A percentile compares a stretch with the other conserved stretches of the same genome.
Conservation (phyloP, 2,113 vertebrate species). For the Casuarius casuarius region DNA sequence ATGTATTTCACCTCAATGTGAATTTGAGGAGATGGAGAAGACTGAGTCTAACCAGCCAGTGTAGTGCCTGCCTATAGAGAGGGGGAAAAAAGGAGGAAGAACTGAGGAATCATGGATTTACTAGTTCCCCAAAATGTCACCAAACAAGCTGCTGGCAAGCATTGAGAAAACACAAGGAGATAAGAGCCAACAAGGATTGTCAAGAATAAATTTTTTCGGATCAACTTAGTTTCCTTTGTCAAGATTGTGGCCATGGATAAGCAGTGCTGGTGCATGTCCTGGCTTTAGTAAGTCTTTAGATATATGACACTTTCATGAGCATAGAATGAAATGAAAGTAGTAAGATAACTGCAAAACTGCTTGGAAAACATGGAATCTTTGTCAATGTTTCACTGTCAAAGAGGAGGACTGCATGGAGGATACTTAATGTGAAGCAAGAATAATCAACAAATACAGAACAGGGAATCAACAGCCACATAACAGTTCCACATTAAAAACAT, state of each 20-base stretch:
- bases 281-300: neutral
- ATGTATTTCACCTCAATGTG: neutral
- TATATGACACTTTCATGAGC: neutral
- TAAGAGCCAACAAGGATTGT: no score
- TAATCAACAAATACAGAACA: neutral
- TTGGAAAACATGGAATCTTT: neutral
- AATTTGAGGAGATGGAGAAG: neutral
- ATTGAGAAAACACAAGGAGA: no score
- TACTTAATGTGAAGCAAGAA: neutral
- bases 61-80: neutral
- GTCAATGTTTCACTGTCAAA: neutral
- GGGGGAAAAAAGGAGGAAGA: fast-evolving
- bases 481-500: neutral
- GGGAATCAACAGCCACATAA: neutral
- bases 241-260: neutral
- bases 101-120: neutral
- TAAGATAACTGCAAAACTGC: neutral
- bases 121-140: neutral
- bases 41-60: neutral
- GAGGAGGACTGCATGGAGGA: neutral
- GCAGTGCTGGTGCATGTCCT: neutral
- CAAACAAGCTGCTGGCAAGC: neutral
- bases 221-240: no score
- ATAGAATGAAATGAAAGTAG: neutral
- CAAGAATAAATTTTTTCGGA: no score